A percentile compares a stretch with the other conserved stretches of the same genome.
These are phyloP conservation scores for Trichosurus vulpecula DNA, from an alignment of 2,797 vertebrate species.

Conservation along the genomic window DNA sequence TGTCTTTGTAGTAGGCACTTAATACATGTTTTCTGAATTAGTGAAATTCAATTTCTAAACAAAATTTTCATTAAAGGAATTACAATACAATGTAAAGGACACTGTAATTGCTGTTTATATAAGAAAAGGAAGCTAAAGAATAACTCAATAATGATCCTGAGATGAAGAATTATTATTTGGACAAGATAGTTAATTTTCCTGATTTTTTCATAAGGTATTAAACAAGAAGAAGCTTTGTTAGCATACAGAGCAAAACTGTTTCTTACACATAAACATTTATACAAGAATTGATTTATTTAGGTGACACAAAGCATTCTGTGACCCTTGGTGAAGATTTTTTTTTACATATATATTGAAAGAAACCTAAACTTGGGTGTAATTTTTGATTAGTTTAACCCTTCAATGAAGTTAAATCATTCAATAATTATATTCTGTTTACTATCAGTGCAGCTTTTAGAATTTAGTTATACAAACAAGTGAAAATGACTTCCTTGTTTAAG, in stretches of 20 bases:
- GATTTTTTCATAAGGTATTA: not conserved
- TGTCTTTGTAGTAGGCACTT: not conserved
- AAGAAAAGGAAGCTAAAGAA: not conserved
- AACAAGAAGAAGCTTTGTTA: not conserved
- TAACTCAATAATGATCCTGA: not conserved
- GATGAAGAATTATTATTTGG: not conserved
- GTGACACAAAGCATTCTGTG: too few relatives aligned
- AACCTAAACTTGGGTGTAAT: too few relatives aligned
- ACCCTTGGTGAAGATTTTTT: too few relatives aligned
- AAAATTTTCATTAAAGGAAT: not conserved
- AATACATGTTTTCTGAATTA: not conserved
- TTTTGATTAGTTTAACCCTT: too few relatives aligned
- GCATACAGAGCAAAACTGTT: not conserved
- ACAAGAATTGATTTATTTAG: too few relatives aligned
- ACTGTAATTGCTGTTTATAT: not conserved
- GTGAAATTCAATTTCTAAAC: not conserved
- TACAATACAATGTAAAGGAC: not conserved
- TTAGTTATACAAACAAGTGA: too few relatives aligned
- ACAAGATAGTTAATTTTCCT: not conserved
- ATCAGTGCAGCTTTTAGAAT: too few relatives aligned
- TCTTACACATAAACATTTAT: too few relatives aligned
- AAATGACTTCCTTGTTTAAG: too few relatives aligned
- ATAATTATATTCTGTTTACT: too few relatives aligned
- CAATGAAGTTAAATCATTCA: too few relatives aligned
- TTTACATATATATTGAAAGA: too few relatives aligned